Base-by-base conservation (phyloP, 2,113 vertebrate genomes). In the Dascyllus trimaculatus region DNA sequence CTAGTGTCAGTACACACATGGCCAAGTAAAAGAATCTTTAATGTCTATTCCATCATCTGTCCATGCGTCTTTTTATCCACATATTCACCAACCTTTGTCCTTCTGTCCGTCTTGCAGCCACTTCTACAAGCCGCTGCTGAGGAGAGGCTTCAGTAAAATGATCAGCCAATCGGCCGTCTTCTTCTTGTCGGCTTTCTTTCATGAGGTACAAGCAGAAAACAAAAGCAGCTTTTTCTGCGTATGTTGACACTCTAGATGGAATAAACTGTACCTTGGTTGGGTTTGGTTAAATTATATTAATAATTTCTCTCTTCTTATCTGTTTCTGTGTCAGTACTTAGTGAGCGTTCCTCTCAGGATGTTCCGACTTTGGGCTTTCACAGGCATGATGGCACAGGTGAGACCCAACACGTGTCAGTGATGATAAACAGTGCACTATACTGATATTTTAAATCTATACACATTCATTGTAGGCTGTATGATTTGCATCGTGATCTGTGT, bases 281-380 rank as follows among this genome's bases (percentile, higher is more conserved):
- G 5, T 29, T 35, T 35, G 5, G 11, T 77, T 32, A 24, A 1
- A 25, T 24, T 5, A 38, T 61, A 26, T 75, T 67, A 45, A 43
- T 25, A 17, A 18, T 29, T 63, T 59, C 13, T 60, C 5, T 53
- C 40, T 32, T 3, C 0, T 5, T 26, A 4, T 70, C 11, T 64
- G 29, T 77, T 18, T 80, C 8, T 57, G 38, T 54, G 25, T 61
- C 84, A 98, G 97, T 98, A 97, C 81, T 81, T 98, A 82, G 95
- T 98, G 78, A 98, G 97, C 65, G 86, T 98, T 26, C 97, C 97
- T n/a, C 94, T 98, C 89, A 95, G 95, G 91, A 98, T 98, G 97
- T 96, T 98, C 93, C 95, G 97, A 19, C 95, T 95, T 15, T 98
- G 97, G 97, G 96, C 97, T 0, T 98, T 98, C 80, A 96, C 93